Evolutionary conservation across 1,140 invertebrate genomes (phyloP), one percentile per base, ranked within the genome.

Genomic region (Rhagoletis zephyria): DNA sequence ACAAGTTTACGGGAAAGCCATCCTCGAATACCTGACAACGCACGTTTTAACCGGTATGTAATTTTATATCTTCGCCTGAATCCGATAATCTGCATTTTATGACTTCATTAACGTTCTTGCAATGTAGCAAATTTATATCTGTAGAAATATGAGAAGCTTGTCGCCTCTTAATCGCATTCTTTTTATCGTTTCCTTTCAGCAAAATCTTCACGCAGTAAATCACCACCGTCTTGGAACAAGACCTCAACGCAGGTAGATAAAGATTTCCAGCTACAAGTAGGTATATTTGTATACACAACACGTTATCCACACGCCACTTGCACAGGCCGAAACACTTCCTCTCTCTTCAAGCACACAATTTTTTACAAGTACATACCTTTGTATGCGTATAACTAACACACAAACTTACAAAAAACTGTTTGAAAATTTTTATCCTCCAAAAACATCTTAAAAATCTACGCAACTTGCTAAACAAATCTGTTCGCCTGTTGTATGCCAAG

Each of bases 401-500:
- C 30, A 30, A 30, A 30, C 30, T 1, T 30, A 30, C 30, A 30
- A 30, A 30, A 30, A 30, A 30, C 30, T 59, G 16, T 0, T 2
- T 81, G 4, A 14, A n/a, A 19, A 30, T 56, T 6, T 51, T 48
- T 81, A 30, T 10, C 10, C 48, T 7, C 19, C 7, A 56, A 51
- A 63, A 30, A 59, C 14, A 81, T 59, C 45, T 59, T 81, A 30
- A 81, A 81, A 56, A 56, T 30, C 16, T n/a, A 9, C 1, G 48
- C 45, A 81, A 30, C 45, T 9, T 56, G 7, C 51, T 81, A 9
- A 1, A 1, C 0, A 7, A 19, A 59, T 30, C 45, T 81, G 74
- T 3, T 4, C 74, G 74, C 74, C 74, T 56, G 74, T 30, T 81
- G 74, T 2, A 10, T 30, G 74, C 48, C 48, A 81, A 81, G 74